Evolutionary conservation across 92 coral and sea anemone genomes (phyloP).

Genomic region (Micromussa lordhowensis): DNA sequence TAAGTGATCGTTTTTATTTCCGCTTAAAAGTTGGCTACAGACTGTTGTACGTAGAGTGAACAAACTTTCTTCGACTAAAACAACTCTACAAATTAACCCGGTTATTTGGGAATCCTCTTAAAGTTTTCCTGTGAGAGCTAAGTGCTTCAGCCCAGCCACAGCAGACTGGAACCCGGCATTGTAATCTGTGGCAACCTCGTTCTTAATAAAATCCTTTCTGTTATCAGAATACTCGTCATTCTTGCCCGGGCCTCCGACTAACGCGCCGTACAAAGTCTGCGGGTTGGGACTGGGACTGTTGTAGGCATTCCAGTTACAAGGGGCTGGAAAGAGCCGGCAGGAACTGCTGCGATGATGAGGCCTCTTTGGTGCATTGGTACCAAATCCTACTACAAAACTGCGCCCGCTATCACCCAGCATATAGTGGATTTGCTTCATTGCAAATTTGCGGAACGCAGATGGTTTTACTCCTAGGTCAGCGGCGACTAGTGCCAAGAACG

Average conservation of each 20-base stretch:
- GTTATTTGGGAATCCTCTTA: not conserved
- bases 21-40: not conserved
- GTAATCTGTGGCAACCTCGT: slow-evolving; percentile 89
- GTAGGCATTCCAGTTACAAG: slow-evolving; percentile 63
- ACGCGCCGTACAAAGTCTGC: slow-evolving; percentile 79
- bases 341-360: slow-evolving; percentile 90
- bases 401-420: slow-evolving; percentile 88
- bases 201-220: slow-evolving; percentile 75
- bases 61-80: no score
- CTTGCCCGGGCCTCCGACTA: slow-evolving; percentile 87
- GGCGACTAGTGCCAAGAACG: slow-evolving; percentile 89
- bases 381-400: slow-evolving; percentile 89
- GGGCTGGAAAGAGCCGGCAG: slow-evolving; percentile 70
- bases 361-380: slow-evolving; percentile 75
- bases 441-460: slow-evolving; percentile 64
- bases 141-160: slow-evolving; percentile 78
- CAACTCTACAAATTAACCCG: not conserved
- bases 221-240: slow-evolving; percentile 72
- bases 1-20: not conserved
- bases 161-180: slow-evolving; percentile 95
- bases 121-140: slow-evolving; percentile 3
- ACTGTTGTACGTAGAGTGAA: not conserved
- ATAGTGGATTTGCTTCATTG: slow-evolving; percentile 81
- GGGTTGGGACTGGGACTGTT: slow-evolving; percentile 75
- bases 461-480: slow-evolving; percentile 80